Percentiles rank a stretch among this genome's conserved stretches.
These are phyloP conservation scores for Rhingia campestris DNA, from an alignment of 2,888 invertebrate species.

Conservation along the genomic window DNA sequence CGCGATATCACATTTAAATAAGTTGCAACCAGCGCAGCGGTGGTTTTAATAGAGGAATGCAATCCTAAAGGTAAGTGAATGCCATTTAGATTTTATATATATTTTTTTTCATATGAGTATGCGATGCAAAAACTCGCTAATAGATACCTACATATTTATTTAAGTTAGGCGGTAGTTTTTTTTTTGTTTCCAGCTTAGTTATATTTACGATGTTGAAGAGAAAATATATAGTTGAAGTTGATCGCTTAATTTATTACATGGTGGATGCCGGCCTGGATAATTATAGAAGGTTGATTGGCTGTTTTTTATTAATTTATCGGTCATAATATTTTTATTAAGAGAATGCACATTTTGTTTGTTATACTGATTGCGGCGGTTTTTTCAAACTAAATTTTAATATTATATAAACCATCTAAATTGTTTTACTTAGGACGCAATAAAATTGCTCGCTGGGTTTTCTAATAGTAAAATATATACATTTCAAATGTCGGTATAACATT, in stretches of 20 bases:
- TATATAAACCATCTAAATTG: no score
- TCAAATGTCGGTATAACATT: no score
- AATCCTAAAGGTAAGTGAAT: slow-evolving; percentile 67
- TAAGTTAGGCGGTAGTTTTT: slow-evolving; percentile 26
- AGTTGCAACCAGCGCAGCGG: slow-evolving; percentile 54
- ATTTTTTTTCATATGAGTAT: slow-evolving; percentile 12
- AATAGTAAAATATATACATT: no score
- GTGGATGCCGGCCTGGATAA: slow-evolving; percentile 17
- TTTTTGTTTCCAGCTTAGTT: not conserved
- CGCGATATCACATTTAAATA: slow-evolving; percentile 60
- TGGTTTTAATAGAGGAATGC: slow-evolving; percentile 63
- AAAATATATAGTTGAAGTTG: slow-evolving; percentile 1
- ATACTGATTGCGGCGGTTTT: no score
- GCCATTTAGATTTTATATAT: slow-evolving; percentile 56
- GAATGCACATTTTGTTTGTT: not conserved
- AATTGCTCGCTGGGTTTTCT: no score
- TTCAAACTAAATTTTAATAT: no score
- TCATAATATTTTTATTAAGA: slow-evolving; percentile 12
- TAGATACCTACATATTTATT: slow-evolving; percentile 11
- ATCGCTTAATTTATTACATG: slow-evolving; percentile 44
- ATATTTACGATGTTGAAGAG: slow-evolving; percentile 1
- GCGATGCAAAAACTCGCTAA: slow-evolving; percentile 12
- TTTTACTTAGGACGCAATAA: no score
- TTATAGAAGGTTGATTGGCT: slow-evolving; percentile 24
- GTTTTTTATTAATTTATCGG: not conserved